Conservation (phyloP, 2,113 vertebrate genomes). For the Theropithecus gelada region DNA sequence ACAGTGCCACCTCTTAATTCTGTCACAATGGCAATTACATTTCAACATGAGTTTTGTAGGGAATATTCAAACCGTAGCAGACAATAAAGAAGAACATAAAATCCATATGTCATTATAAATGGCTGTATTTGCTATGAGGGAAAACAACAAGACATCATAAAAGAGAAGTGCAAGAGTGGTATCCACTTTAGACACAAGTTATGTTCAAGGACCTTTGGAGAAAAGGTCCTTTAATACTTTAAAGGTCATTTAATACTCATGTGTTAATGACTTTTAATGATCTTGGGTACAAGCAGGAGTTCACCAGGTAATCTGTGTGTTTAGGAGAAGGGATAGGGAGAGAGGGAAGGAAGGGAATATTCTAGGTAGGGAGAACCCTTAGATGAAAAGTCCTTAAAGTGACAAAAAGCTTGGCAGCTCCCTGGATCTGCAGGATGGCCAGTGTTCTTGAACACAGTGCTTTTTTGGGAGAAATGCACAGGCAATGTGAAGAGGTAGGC, state of each 20-base stretch:
- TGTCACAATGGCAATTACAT: neutral
- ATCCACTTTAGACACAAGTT: neutral
- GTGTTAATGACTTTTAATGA: neutral
- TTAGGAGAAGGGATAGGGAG: neutral
- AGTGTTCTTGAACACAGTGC: neutral
- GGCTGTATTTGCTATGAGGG: neutral
- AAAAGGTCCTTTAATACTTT: neutral
- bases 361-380: neutral
- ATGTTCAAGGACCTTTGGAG: neutral
- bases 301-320: neutral
- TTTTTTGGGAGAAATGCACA: neutral
- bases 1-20: neutral
- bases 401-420: neutral
- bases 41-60: neutral
- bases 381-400: neutral
- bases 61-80: neutral
- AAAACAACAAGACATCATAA: neutral
- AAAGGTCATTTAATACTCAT: neutral
- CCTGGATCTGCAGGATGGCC: neutral
- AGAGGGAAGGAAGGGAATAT: neutral
- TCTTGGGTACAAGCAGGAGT: neutral
- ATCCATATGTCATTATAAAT: neutral
- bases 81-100: neutral
- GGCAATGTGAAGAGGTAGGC: neutral
- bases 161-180: neutral